Base-by-base conservation (phyloP, 92 coral and sea anemone genomes). In the Palythoa heliodiscus region DNA sequence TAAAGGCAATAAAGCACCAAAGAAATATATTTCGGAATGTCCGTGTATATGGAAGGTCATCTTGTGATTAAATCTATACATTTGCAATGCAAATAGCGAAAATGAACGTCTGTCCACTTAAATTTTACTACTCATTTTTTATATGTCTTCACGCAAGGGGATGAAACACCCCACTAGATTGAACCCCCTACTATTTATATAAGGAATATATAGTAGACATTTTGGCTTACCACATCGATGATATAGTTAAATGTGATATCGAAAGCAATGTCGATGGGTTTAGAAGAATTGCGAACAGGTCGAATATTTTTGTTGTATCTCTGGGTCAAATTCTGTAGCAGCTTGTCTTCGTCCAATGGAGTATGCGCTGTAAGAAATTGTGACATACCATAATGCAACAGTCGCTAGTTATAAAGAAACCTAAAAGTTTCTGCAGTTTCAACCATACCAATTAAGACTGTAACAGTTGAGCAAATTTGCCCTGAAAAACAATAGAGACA, bases 211-310 rank as follows among this genome's bases (percentile, higher is more conserved):
- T 16, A 78, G 37, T 15, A 55, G 47, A 24, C 11, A 7, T 12
- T 43, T 52, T 54, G 25, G 69, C 92, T 86, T 86, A 94, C 98
- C 92, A 94, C 93, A 52, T 94, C 98, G 11, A 94, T 94, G 43
- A 94, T 93, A 53, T 92, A 91, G 84, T 93, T 91, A 35, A 94
- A 90, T 43, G 98, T 94, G 71, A 94, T 92, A 76, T 94, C 98
- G 71, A 94, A 74, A 0, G 92, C 93, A 8, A 94, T 85, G 50
- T 92, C 87, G 10, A 94, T 87, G 0, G 98, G 40, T 2, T 66
- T 70, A 5, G 86, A 78, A 6, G 78, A 54, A 75, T 88, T 86
- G 39, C 67, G 22, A 39, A 92, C 98, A 0, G 98, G 98, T 37
- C 98, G 87, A 8, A 94, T 86, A 29, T 71, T 83, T 52, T 86